Base-by-base conservation (phyloP, 2,113 vertebrate genomes). In the Erythrocercus mccallii region DNA sequence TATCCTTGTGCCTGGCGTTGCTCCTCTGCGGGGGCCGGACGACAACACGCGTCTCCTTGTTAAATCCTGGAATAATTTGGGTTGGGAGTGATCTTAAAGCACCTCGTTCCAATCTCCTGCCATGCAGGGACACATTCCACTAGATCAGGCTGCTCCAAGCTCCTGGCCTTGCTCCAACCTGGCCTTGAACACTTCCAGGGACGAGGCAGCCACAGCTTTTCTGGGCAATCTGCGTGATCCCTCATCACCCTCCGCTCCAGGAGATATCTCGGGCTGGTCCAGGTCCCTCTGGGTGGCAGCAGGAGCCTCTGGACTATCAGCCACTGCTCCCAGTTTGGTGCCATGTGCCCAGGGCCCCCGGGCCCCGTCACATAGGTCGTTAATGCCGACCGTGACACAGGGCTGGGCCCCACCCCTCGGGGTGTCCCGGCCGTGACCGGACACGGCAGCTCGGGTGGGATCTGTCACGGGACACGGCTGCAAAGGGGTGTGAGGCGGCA, bases 401-500 rank as follows among this genome's bases (percentile, higher is more conserved):
- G 23, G 13, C 57, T 2, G 74, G 7, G 4, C 25, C 8, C 25
- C n/a, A n/a, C 15, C 15, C 6, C 23, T 35, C 12, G 16, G 23
- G 28, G 2, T 2, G 14, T 28, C 28, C 50, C 21, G 5, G 17
- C 9, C 1, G 18, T 2, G 62, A 6, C 9, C 11, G 2, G 14
- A 1, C 48, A 0, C 14, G 1, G 0, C 22, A 1, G 10, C 35
- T 3, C 42, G 13, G 16, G 13, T 4, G 16, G 2, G 3, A 7
- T 42, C 17, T 10, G 10, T 0, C 0, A 58, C 66, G 51, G 3
- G 0, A 0, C 0, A 0, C 0, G 14, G 22, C 35, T 3, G 1
- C 5, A 1, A 1, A 1, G 0, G 0, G 0, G 0, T 0, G 0
- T 0, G 0, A 0, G 0, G 0, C 17, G 3, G 72, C 61, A 1